These are phyloP conservation scores for Amblyteles armatorius DNA, from an alignment of 2,888 invertebrate genomes.

Conservation along the genomic window DNA sequence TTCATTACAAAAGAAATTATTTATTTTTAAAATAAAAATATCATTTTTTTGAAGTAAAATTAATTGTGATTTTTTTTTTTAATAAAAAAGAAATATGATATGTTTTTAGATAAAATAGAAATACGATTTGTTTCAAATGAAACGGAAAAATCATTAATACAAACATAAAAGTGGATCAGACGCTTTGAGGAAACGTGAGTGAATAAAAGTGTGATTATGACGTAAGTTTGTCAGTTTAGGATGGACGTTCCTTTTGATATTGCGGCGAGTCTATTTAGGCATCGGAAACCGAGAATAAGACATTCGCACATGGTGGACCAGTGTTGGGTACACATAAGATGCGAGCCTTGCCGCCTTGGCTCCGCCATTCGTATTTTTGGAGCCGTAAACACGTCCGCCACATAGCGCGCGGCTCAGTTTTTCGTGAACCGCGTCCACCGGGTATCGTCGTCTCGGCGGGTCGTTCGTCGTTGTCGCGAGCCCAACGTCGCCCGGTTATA, in stretches of 20 bases:
- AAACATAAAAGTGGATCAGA: too few species aligned
- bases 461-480: constrained; percentile 54
- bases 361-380: constrained; percentile 62
- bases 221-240: background rate
- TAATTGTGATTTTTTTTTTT: too few species aligned
- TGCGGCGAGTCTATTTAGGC: background rate
- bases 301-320: background rate
- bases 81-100: too few species aligned
- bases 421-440: constrained; percentile 52
- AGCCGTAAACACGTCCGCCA: constrained; percentile 66
- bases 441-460: constrained; percentile 54
- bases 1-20: too few species aligned
- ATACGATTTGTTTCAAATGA: too few species aligned
- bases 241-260: background rate
- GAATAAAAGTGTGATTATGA: background rate
- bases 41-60: too few species aligned
- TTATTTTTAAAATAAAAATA: too few species aligned
- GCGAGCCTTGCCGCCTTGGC: constrained; percentile 25
- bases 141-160: too few species aligned
- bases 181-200: too few species aligned
- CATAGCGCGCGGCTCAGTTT: constrained; percentile 54
- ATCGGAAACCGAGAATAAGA: background rate
- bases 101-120: too few species aligned
- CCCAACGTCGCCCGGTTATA: constrained; percentile 57
- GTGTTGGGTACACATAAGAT: constrained; percentile 2